Evolutionary conservation across 2,888 invertebrate species (phyloP).

Genomic region (Syritta pipiens): DNA sequence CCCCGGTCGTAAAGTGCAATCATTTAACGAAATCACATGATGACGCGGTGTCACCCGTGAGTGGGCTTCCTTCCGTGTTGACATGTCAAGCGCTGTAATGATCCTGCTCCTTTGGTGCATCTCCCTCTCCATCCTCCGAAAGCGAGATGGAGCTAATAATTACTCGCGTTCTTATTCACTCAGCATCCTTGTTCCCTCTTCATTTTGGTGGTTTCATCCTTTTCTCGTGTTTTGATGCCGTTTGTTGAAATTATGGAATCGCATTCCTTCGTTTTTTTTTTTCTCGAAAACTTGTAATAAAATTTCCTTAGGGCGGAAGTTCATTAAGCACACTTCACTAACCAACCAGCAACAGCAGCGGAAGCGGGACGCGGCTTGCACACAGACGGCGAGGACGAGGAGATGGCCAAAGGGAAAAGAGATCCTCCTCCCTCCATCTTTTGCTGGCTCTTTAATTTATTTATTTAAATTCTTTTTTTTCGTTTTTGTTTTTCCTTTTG

Average conservation of each 20-base stretch:
- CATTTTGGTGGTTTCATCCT: not conserved
- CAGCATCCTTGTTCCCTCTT: constrained; percentile 20
- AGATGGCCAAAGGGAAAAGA: not conserved
- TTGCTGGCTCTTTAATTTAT: constrained; percentile 29
- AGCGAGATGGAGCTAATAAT: constrained; percentile 52
- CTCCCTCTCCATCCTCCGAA: no score
- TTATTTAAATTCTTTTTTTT: constrained; percentile 31
- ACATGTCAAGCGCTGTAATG: no score
- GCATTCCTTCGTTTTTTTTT: constrained; percentile 4
- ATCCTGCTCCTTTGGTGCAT: no score
- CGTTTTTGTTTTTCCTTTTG: constrained; percentile 28
- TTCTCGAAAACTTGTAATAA: constrained; percentile 33
- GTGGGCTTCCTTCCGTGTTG: no score
- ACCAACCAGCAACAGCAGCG: constrained; percentile 8
- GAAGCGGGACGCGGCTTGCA: not conserved
- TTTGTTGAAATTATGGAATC: constrained; percentile 61
- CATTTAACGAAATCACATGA: constrained; percentile 55
- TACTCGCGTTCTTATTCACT: constrained; percentile 50
- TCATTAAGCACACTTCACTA: constrained; percentile 68
- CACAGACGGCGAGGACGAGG: not conserved
- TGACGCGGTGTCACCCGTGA: not conserved
- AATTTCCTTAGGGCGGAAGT: constrained; percentile 67
- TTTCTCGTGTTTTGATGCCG: constrained; percentile 24
- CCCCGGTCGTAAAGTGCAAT: constrained; percentile 59
- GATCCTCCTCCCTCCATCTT: constrained; percentile 6